Percentiles rank a stretch among this genome's conserved stretches.
Evolutionary conservation across 2,888 invertebrate genomes (phyloP).

Genomic region (Andrena camellia): DNA sequence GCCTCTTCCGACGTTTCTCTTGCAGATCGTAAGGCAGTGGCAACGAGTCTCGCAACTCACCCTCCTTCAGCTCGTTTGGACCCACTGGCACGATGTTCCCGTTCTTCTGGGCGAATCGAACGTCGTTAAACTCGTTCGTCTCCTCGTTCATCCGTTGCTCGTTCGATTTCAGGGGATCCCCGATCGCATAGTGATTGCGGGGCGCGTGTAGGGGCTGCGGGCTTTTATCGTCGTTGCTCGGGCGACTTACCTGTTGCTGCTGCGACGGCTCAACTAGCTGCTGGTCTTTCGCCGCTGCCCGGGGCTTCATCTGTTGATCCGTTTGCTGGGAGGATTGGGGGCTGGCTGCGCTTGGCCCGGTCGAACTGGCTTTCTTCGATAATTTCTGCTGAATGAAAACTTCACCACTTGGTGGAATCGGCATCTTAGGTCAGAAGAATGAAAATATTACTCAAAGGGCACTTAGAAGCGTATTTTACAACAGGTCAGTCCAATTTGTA

Average conservation of each 20-base stretch:
- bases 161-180: conserved; percentile 54
- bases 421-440: no score
- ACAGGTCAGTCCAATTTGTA: no score
- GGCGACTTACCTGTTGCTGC: conserved; percentile 82
- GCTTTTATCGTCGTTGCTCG: conserved; percentile 75
- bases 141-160: conserved; percentile 60
- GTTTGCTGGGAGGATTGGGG: conserved; percentile 55
- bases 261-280: conserved; percentile 61
- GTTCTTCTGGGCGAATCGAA: conserved; percentile 73
- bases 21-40: conserved; percentile 69
- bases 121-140: conserved; percentile 68
- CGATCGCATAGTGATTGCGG: conserved; percentile 72
- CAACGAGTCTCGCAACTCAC: conserved; percentile 50
- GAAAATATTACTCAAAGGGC: no score
- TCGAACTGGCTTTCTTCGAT: conserved; percentile 56
- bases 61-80: conserved; percentile 69
- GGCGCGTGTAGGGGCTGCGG: conserved; percentile 79
- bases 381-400: conserved; percentile 63
- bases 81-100: conserved; percentile 79
- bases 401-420: no score
- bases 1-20: conserved; percentile 35
- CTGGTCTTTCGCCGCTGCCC: conserved; percentile 27
- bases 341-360: conserved; percentile 53
- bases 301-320: conserved; percentile 7
- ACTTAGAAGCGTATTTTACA: no score